Base-by-base conservation (phyloP, 2,113 vertebrate species). In the Stegastes partitus region DNA sequence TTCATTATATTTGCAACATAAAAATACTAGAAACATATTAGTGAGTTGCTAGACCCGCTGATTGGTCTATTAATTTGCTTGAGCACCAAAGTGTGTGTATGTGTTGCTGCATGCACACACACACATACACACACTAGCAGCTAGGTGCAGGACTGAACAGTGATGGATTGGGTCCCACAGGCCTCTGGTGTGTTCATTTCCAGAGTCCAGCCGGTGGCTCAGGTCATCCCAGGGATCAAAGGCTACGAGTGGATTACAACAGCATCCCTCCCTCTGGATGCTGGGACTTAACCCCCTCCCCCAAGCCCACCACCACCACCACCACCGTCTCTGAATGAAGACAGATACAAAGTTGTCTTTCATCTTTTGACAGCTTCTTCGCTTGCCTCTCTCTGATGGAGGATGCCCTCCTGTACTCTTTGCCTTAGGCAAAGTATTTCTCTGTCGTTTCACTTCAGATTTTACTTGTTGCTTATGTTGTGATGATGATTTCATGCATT, bases 171-270 rank as follows among this genome's bases (percentile, higher is more conserved):
- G 21, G 62, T 87, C 80, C 82, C 83, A 53, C 34, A 77, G 80
- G 85, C 77, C 85, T 82, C 86, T 68, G n/a, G 56, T 77, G 87
- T 89, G 79, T 89, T 92, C 90, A 88, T 91, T 89, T 90, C 59
- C 68, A 81, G 80, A 82, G 77, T 86, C 87, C 84, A 79, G 73
- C 39, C 58, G 25, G 84, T 80, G 81, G 72, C 74, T 82, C 59
- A 47, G 90, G 92, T 92, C 90, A 91, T 87, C 78, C 68, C 54
- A 59, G 77, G 85, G 90, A 92, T 92, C 92, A 92, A 91, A 92
- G 85, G 90, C 89, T 92, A 74, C 4, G 18, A 73, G 49, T 59
- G 87, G 87, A 90, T 93, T 87, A 77, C 66, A 51, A 72, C 66
- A 84, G 64, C 62, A 87, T 80, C 81, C 70, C 77, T 91, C 82